Conservation (phyloP, 2,888 invertebrate species). For the Sarcophaga variegata region DNA sequence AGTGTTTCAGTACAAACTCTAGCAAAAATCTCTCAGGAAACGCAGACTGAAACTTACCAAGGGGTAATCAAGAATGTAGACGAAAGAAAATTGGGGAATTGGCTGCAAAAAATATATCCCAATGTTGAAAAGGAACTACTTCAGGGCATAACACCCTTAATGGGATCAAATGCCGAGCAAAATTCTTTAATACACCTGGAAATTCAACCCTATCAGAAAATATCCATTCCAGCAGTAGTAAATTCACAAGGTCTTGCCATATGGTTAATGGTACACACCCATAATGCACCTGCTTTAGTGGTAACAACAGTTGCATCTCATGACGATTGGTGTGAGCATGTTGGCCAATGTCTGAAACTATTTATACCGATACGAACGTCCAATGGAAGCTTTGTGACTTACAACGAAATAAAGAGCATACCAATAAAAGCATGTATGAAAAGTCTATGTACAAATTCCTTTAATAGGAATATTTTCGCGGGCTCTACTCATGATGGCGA, state of each 20-base stretch:
- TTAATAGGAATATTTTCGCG: conserved; percentile 79
- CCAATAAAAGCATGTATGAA: conserved; percentile 78
- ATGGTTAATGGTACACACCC: conserved; percentile 80
- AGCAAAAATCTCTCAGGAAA: conserved; percentile 72
- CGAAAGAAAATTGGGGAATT: conserved; percentile 82
- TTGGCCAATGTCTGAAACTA: conserved; percentile 77
- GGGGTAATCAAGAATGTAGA: conserved; percentile 74
- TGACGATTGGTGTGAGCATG: conserved; percentile 81
- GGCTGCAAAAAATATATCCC: conserved; percentile 82
- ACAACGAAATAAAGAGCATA: conserved; percentile 76
- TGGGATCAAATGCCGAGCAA: conserved; percentile 64
- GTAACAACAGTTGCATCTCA: conserved; percentile 77
- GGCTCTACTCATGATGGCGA: conserved; percentile 80
- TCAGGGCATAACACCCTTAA: conserved; percentile 78
- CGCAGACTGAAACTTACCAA: conserved; percentile 80
- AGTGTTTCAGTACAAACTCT: conserved; percentile 75
- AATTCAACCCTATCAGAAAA: conserved; percentile 78
- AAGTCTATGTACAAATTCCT: conserved; percentile 77
- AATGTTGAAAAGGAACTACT: conserved; percentile 82
- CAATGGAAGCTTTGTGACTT: conserved; percentile 75
- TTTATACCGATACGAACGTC: conserved; percentile 78
- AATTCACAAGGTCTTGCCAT: conserved; percentile 77
- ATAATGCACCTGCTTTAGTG: conserved; percentile 79
- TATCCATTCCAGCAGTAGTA: conserved; percentile 71
- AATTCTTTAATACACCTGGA: conserved; percentile 68